Evolutionary conservation across 2,797 vertebrate species (phyloP).

Genomic region (Centropyge bicolor): DNA sequence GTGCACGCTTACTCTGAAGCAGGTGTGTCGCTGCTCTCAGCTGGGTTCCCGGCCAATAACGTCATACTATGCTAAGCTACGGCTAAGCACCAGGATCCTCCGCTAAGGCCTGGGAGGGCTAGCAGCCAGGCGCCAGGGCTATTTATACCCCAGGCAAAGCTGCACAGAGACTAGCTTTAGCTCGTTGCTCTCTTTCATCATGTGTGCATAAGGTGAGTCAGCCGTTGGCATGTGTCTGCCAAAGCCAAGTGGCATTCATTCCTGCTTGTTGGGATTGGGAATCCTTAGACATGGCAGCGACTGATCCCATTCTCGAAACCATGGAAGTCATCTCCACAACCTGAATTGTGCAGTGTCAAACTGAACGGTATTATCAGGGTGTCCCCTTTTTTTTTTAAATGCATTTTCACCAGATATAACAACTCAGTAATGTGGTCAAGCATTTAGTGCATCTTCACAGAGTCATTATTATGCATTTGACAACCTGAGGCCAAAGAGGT

Average conservation of each 20-base stretch:
- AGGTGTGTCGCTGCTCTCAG: slow-evolving; percentile 69
- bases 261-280: slow-evolving; percentile 50
- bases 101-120: slow-evolving; percentile 69
- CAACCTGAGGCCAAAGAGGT: slow-evolving; percentile 7
- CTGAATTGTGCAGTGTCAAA: slow-evolving; percentile 30
- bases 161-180: slow-evolving; percentile 63
- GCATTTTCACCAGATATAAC: no score
- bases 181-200: slow-evolving; percentile 63
- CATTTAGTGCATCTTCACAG: neutral
- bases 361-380: slow-evolving; percentile 11
- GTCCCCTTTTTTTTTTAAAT: neutral
- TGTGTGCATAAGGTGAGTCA: slow-evolving; percentile 72
- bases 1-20: slow-evolving; percentile 44
- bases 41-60: slow-evolving; percentile 69
- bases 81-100: slow-evolving; percentile 74
- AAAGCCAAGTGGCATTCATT: slow-evolving; percentile 50
- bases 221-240: slow-evolving; percentile 55
- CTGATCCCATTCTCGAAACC: slow-evolving; percentile 53
- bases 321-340: slow-evolving; percentile 13
- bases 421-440: neutral
- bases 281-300: slow-evolving; percentile 54
- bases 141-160: slow-evolving; percentile 76
- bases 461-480: neutral
- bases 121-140: slow-evolving; percentile 74
- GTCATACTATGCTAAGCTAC: slow-evolving; percentile 75